Percentiles rank a stretch among this genome's conserved stretches.
Conservation (phyloP, 2,888 invertebrate species). For the Pachliopta kotzebuea region DNA sequence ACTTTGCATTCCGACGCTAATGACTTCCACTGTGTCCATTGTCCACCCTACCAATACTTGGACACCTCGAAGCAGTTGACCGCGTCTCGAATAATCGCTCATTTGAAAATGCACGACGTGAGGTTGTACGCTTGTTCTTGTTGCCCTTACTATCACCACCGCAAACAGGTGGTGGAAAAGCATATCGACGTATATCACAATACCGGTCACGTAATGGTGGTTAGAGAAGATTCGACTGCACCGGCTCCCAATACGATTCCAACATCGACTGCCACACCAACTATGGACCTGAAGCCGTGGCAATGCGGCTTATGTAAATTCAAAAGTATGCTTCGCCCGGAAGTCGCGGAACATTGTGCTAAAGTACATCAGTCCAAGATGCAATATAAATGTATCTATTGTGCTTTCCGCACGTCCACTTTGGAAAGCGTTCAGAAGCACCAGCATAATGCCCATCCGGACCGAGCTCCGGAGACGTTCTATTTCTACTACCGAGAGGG, state of each 20-base stretch:
- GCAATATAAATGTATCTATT: conserved; percentile 87
- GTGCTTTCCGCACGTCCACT: conserved; percentile 78
- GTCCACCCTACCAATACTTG: conserved; percentile 78
- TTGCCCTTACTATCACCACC: conserved; percentile 84
- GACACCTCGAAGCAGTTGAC: conserved; percentile 69
- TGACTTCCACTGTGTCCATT: conserved; percentile 86
- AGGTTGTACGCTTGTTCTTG: conserved; percentile 86
- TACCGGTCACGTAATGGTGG: conserved; percentile 60
- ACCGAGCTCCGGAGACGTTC: conserved; percentile 56
- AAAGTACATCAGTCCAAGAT: conserved; percentile 82
- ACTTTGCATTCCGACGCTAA: conserved; percentile 83
- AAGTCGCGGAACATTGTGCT: conserved; percentile 81
- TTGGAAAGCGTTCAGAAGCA: conserved; percentile 81
- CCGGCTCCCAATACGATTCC: conserved; percentile 34
- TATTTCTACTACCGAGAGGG: conserved; percentile 79
- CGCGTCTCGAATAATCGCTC: conserved; percentile 83
- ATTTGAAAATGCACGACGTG: conserved; percentile 88
- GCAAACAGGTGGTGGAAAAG: conserved; percentile 82
- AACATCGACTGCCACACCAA: conserved; percentile 36
- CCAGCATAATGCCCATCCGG: conserved; percentile 79
- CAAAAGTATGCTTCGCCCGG: conserved; percentile 79
- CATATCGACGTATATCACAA: conserved; percentile 84
- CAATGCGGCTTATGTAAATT: conserved; percentile 85
- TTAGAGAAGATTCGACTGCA: conserved; percentile 54
- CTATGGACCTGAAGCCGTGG: conserved; percentile 83